Evolutionary conservation across 2,888 invertebrate genomes (phyloP), one percentile per base, ranked within the genome.

Genomic region (Ennomos erosarius): DNA sequence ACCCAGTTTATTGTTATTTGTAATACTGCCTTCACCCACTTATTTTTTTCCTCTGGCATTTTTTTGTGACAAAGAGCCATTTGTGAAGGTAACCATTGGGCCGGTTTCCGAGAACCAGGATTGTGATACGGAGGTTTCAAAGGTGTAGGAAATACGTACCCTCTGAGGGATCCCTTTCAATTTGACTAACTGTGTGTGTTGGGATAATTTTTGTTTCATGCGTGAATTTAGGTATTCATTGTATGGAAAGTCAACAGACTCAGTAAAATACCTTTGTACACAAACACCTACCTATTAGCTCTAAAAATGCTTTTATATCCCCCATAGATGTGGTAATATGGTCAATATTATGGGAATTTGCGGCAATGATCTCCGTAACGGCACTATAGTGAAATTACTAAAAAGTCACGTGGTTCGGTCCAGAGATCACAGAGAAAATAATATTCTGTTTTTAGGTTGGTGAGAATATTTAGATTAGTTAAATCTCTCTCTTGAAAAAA

Each of bases 181-280:
- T 65, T 68, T 59, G 51, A 26, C 54, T 64, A 68, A 65, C 64
- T 68, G 65, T 60, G 61, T 59, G 61, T 59, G 44, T 34, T 35
- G 59, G 63, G 63, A 65, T 62, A 50, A 51, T 51, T 55, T 55
- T 50, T 35, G 40, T 35, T 47, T 51, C 50, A 55, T 51, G 55
- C 55, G 51, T 60, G 61, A 56, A 58, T 44, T 48, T 36, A 16
- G 35, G 40, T 40, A 13, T 40, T 38, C 38, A 12, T 12, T 34
- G 45, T n/a, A 12, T 13, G 45, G 13, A 13, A 46, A 10, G 35
- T 12, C 10, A 3, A 5, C 46, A 4, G 46, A 35, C 13, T 13
- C 13, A 10, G 10, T 8, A 16, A 9, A 13, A 38, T 38, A 38
- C 16, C 16, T 13, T 16, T 12, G 10, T 9, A 26, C 16, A 11